Evolutionary conservation across 2,888 invertebrate genomes (phyloP).

Genomic region (Drosophila sordidapex): DNA sequence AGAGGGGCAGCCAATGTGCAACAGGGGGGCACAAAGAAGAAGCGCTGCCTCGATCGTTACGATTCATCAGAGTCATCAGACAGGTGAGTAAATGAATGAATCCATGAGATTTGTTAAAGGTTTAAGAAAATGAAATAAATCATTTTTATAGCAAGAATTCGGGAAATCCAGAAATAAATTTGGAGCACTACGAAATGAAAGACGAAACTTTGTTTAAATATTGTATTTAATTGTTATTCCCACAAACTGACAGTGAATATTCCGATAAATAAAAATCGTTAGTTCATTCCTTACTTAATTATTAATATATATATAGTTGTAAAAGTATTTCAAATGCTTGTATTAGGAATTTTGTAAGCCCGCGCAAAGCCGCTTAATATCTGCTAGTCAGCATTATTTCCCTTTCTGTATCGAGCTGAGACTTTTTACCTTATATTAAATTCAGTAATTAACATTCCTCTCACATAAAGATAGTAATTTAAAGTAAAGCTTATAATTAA

Average conservation of each 20-base stretch:
- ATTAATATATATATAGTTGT: not conserved
- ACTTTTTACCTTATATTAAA: not conserved
- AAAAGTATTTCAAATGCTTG: not conserved
- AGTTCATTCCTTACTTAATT: not conserved
- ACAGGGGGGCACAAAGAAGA: constrained; percentile 87
- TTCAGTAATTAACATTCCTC: constrained; percentile 2
- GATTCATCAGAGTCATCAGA: constrained; percentile 97
- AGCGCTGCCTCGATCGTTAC: constrained; percentile 95
- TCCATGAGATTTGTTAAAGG: no score
- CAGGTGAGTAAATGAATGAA: constrained; percentile 88
- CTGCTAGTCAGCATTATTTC: not conserved
- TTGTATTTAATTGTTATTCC: no score
- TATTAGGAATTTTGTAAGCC: not conserved
- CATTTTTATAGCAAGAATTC: no score
- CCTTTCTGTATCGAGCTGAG: not conserved
- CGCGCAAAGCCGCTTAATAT: not conserved
- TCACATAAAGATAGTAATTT: not conserved
- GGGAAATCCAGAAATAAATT: no score
- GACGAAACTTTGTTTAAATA: not conserved
- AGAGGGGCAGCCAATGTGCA: constrained; percentile 84
- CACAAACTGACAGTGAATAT: not conserved
- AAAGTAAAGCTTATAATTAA: not conserved
- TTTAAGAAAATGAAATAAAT: no score
- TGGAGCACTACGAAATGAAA: no score
- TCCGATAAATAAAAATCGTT: not conserved